Conservation (phyloP, 2,113 vertebrate genomes). For the Phodopus roborovskii region DNA sequence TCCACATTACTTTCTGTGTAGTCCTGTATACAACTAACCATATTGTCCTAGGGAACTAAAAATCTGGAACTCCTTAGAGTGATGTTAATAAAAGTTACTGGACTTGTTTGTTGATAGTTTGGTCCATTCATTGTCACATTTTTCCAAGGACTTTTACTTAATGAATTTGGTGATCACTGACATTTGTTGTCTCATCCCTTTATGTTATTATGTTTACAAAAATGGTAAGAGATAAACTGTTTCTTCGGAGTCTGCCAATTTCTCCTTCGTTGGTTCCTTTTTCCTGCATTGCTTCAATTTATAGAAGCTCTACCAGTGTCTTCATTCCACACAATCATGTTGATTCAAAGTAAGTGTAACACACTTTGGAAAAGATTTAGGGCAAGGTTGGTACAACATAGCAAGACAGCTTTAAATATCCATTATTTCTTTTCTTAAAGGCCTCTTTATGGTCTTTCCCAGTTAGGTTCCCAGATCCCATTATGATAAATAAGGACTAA, state of each 20-base stretch:
- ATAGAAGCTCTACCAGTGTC: not conserved
- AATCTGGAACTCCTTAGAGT: not conserved
- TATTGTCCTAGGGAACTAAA: not conserved
- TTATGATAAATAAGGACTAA: not conserved
- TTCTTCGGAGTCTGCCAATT: not conserved
- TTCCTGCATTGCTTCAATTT: not conserved
- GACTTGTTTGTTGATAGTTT: not conserved
- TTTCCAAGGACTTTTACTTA: not conserved
- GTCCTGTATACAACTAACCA: not conserved
- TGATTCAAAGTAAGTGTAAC: not conserved
- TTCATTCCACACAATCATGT: not conserved
- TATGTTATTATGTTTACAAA: not conserved
- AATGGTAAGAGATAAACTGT: not conserved
- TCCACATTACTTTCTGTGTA: not conserved
- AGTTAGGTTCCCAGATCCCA: not conserved
- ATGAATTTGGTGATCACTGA: not conserved
- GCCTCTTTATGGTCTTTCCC: not conserved
- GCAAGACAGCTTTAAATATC: not conserved
- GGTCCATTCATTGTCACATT: not conserved
- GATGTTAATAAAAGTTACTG: not conserved
- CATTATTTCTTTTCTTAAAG: not conserved
- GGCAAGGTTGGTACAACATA: not conserved
- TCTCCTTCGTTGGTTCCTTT: not conserved
- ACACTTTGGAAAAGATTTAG: not conserved
- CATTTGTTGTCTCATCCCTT: not conserved